Base-by-base conservation (phyloP, 2,888 invertebrate genomes). In the Apodemia zela region DNA sequence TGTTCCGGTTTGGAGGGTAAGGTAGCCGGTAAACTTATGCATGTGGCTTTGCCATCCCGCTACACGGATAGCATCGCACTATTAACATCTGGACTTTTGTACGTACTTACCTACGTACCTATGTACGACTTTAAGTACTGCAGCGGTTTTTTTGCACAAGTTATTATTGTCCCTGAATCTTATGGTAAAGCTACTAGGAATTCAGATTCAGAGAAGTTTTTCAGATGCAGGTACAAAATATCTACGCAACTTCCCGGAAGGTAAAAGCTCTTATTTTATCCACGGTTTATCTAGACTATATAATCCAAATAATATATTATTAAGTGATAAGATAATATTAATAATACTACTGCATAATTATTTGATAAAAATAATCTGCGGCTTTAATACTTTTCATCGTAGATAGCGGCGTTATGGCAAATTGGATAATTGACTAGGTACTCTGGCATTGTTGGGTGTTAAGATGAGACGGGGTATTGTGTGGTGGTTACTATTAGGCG, bases 401-500 rank as follows among this genome's bases (percentile, higher is more conserved):
- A 51, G 11, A 42, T 42, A 42, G 11, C 51, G 25, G 13, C 51
- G 21, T 13, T 51, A 21, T 54, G 18, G 13, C 54, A 7, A 54
- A 25, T 54, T 54, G 54, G 25, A 25, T 54, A 54, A 54, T 54
- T 54, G 18, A 11, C 2, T 49, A 33, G 29, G 29, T 25, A 25
- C 33, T 33, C 33, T 33, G 17, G 18, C 49, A 1, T 18, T 49
- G 7, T 17, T 6, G 47, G 1, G 38, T 51, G 51, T 17, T 25
- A 60, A 49, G 29, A 61, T 65, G 61, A 25, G 69, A 61, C 60
- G 59, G 45, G 63, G 63, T 61, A 66, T 73, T 61, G 66, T 81
- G 69, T 72, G 71, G 25, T 61, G 69, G 42, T 65, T 71, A 11
- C 25, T 69, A 54, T 21, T 79, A 2, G 76, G 72, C 11, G 61